Conservation (phyloP, 2,888 invertebrate genomes). For the Lithophane socia region DNA sequence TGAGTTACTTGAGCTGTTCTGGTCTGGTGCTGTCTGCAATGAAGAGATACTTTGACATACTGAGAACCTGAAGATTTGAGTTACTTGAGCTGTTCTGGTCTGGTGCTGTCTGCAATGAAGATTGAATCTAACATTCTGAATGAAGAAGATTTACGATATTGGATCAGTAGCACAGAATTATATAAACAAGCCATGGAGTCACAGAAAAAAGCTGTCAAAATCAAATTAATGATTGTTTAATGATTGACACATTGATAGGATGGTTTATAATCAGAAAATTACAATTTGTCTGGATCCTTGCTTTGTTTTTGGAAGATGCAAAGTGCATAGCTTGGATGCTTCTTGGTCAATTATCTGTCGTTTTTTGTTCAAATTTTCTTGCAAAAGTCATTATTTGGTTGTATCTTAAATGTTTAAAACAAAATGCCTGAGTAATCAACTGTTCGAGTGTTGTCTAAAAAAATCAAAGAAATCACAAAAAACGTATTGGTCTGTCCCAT, state of each 20-base stretch:
- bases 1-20: not conserved
- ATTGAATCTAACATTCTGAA: not conserved
- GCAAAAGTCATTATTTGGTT: not conserved
- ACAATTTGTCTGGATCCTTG: not conserved
- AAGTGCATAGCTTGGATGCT: not conserved
- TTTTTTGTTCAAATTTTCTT: not conserved
- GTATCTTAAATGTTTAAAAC: not conserved
- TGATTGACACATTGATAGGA: not conserved
- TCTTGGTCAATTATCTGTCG: not conserved
- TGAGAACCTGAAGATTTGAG: not conserved
- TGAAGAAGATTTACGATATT: not conserved
- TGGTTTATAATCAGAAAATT: not conserved
- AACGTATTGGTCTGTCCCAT: too few relatives aligned
- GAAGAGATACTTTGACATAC: not conserved
- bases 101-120: not conserved
- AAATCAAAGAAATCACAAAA: not conserved
- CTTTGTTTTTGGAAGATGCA: not conserved
- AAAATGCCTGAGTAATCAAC: not conserved
- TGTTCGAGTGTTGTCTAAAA: not conserved
- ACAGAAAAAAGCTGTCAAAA: not conserved
- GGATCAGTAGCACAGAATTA: too few relatives aligned
- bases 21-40: not conserved
- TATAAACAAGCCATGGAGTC: not conserved
- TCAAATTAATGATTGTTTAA: not conserved
- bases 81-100: not conserved